These are phyloP conservation scores for Drepana falcataria DNA, from an alignment of 2,888 invertebrate genomes.

Conservation along the genomic window DNA sequence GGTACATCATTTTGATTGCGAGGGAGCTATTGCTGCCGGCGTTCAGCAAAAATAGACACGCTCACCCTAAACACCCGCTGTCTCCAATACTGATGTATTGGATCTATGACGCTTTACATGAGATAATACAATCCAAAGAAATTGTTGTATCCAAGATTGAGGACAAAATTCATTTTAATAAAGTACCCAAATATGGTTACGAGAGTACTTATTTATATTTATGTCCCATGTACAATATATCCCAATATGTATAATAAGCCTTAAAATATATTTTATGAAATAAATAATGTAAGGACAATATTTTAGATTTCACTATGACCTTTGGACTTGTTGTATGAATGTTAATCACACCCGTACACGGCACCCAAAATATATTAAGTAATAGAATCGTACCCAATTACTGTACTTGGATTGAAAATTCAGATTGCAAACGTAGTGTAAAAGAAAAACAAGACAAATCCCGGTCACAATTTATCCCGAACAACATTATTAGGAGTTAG, in stretches of 20 bases:
- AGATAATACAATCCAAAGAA: background rate
- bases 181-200: background rate
- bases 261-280: no score
- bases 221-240: no score
- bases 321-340: no score
- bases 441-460: background rate
- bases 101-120: slow-evolving; percentile 7
- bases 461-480: slow-evolving; percentile 3
- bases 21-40: slow-evolving; percentile 6
- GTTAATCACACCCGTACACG: no score
- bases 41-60: slow-evolving; percentile 12
- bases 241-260: no score
- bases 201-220: no score
- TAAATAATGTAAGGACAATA: no score
- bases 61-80: slow-evolving; percentile 12
- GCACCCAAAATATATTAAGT: no score
- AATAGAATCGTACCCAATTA: no score
- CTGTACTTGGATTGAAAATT: no score
- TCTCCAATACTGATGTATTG: slow-evolving; percentile 9
- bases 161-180: background rate
- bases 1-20: slow-evolving; percentile 31
- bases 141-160: background rate
- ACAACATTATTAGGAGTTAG: slow-evolving; percentile 26
- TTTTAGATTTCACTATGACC: no score
- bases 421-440: background rate